Evolutionary conservation across 2,888 invertebrate species (phyloP), one percentile per base, ranked within the genome.

Genomic region (Agriopis marginaria): DNA sequence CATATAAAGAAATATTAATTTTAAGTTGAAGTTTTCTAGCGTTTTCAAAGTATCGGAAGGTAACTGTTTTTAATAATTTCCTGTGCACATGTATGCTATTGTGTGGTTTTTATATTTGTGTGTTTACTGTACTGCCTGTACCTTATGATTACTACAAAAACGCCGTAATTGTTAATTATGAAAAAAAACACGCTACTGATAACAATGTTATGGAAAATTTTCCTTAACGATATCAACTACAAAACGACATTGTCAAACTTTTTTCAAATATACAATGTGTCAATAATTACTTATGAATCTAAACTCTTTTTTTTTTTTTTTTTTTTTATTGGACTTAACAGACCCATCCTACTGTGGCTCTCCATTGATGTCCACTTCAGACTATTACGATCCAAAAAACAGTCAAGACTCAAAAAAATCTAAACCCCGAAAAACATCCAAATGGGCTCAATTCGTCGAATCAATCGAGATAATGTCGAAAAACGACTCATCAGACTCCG

Each of bases 381-480:
- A 91, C 61, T 89, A 90, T 66, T 84, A 80, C 65, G 71, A 80
- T 50, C 75, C 74, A 9, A 67, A 66, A 1, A 39, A 14, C 23
- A 0, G 11, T 0, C 49, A 32, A 51, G 39, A 23, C 1, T 11
- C 42, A 68, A 76, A 63, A 73, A 77, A 75, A 45, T 12, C 50
- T 50, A 75, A 78, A 55, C 11, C 61, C 7, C 70, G 4, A 44
- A 84, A 77, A 76, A 73, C 73, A 42, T 82, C 87, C 0, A 89
- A 85, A 80, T 89, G 89, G 90, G 75, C 86, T 0, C 88, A 88
- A 40, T 90, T 89, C 50, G 82, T 90, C 14, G 90, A 89, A 14
- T 86, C 90, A 0, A 83, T 90, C 7, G 89, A 90, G 11, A 78
- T 81, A 0, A 63, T 85, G 6, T 72, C 86, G 0, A 86, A 81